Evolutionary conservation across 1,140 invertebrate genomes (phyloP), one percentile per base, ranked within the genome.

Genomic region (Subanguina moxae): DNA sequence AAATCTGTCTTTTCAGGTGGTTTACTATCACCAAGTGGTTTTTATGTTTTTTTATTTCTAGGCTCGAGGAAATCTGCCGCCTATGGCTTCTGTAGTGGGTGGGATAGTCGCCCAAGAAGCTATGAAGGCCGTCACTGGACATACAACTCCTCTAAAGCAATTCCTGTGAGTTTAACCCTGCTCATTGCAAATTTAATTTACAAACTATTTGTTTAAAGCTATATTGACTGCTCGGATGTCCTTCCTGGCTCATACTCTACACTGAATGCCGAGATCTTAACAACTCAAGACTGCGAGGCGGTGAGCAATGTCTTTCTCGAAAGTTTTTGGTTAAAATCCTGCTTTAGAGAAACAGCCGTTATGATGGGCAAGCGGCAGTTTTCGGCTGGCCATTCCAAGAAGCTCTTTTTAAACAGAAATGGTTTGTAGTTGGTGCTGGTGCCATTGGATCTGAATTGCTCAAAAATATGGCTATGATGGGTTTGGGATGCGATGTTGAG

Each of bases 401-500:
- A 62, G 90, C 88, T 80, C 84, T 98, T 56, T 87, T 84, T 9
- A 83, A 83, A 43, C 83, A 90, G 25, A 90, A 89, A 68, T 92
- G 90, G 76, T 93, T 93, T 82, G 86, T 93, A 63, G 91, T 86
- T 74, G 80, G 82, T 71, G 71, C 76, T 1, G 95, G 96, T 64
- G 96, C 96, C 25, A 98, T 99, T 82, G 96, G 96, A 68, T 99
- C 95, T 86, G 96, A 99, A 84, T 86, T 97, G 73, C 84, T 99
- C 56, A 99, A 99, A 84, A 98, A 97, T 84, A 97, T 97, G 85
- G 67, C 65, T 17, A 64, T 38, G 32, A 38, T 38, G 32, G 32
- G 32, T 11, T 38, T 11, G 11, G 32, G 32, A 3, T 38, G 32
- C 11, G 32, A 38, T 38, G 3, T 11, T 5, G 32, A 38, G 11